A percentile compares a stretch with the other conserved stretches of the same genome.
Evolutionary conservation across 2,888 invertebrate genomes (phyloP).

Genomic region (Drosophila leonis): DNA sequence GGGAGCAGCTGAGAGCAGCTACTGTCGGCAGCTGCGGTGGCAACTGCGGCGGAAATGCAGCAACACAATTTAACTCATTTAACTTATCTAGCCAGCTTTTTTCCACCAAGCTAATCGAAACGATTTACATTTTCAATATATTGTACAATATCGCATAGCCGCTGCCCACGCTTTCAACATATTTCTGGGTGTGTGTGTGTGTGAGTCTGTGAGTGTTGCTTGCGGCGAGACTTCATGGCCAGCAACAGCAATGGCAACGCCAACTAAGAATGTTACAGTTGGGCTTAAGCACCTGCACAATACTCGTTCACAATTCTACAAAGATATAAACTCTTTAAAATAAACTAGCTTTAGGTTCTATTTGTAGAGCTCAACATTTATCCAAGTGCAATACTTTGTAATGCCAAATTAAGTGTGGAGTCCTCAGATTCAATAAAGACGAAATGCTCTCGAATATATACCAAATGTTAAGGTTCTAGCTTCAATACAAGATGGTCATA

Average conservation of each 20-base stretch:
- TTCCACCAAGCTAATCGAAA: slow-evolving; percentile 39
- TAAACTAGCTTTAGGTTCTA: not conserved
- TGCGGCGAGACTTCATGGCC: slow-evolving; percentile 47
- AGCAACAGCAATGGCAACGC: not conserved
- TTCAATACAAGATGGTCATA: not conserved
- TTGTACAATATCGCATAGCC: too few species aligned
- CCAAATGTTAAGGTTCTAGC: too few species aligned
- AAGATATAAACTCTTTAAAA: not conserved
- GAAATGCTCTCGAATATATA: too few species aligned
- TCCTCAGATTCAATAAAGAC: too few species aligned
- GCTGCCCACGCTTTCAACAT: slow-evolving; percentile 39
- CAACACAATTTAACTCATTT: slow-evolving; percentile 53
- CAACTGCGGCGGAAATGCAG: slow-evolving; percentile 45
- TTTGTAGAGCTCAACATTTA: not conserved
- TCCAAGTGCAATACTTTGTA: not conserved
- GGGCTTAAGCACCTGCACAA: not conserved
- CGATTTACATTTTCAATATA: slow-evolving; percentile 51
- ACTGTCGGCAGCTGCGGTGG: slow-evolving; percentile 43
- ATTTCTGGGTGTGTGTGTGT: slow-evolving; percentile 28
- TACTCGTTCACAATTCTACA: not conserved
- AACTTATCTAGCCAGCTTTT: slow-evolving; percentile 19
- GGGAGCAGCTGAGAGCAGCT: slow-evolving; percentile 48
- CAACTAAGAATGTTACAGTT: not conserved
- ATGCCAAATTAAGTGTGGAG: too few species aligned
- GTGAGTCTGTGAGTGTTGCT: slow-evolving; percentile 16